Base-by-base conservation (phyloP, 2,797 vertebrate genomes). In the Diplodus puntazzo region DNA sequence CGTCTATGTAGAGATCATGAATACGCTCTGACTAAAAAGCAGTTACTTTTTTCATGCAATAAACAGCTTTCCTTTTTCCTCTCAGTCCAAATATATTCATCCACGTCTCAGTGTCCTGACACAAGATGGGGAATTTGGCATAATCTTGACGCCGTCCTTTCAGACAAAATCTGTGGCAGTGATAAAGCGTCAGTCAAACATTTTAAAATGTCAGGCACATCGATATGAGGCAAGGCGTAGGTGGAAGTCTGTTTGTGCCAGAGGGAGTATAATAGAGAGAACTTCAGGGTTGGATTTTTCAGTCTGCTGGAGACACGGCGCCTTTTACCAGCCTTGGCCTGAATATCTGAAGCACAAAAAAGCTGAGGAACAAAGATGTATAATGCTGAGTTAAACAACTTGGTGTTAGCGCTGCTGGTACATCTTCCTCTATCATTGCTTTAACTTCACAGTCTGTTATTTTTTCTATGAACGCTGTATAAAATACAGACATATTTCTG, bases 141-240 rank as follows among this genome's bases (percentile, higher is more conserved):
- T 81, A 86, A 88, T 81, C 75, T 73, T 80, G 84, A 84, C 43
- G 18, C 53, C 48, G 73, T 89, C 76, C 73, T 71, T 81, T 80
- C 77, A 91, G 79, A 88, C 78, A 67, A 75, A 90, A 80, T 89
- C 86, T 83, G 73, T 39, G 59, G 85, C 34, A 49, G 73, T 52
- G 83, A 90, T 87, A 85, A 88, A 80, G 75, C n/a, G 62, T 82
- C 88, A 85, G 86, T 90, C 85, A 91, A 85, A 91, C 82, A 49
- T 88, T 86, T 79, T 74, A 77, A 91, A 92, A 92, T 89, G 92
- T 92, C 89, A 92, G 83, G 54, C 78, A 86, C 48, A 77, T 82
- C 81, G 74, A 89, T 87, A 74, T 75, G 74, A 89, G 70, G 79
- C 75, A 67, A 77, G 64, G 73, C 68, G 86, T 88, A 73, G 86